Base-by-base conservation (phyloP, 2,888 invertebrate genomes). In the Branchipolynoe longqiensis region DNA sequence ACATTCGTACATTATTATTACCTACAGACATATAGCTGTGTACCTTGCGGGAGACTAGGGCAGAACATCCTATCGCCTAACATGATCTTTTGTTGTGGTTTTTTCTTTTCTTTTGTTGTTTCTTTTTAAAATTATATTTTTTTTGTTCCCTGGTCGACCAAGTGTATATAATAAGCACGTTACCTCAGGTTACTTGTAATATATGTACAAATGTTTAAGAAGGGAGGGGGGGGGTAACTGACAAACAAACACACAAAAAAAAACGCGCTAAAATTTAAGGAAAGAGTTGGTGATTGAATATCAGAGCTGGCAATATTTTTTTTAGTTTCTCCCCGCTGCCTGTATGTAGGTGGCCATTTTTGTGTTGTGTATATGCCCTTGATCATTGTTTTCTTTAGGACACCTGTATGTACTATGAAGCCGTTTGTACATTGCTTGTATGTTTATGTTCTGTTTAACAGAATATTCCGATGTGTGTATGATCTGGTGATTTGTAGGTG, bases 131-230 rank as follows among this genome's bases (percentile, higher is more conserved):
- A n/a, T n/a, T n/a, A n/a, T n/a, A n/a, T n/a, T n/a, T n/a, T n/a
- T n/a, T n/a, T n/a, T n/a, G n/a, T n/a, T n/a, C 48, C 78, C 78
- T 41, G 78, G 78, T 48, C 54, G 78, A 78, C 78, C 78, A 78
- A 78, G 28, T 78, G 78, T 78, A 78, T 48, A 78, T 78, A 78
- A 78, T 22, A 69, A 69, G 48, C 78, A 78, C 78, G 78, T 82
- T 82, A 82, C 82, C 82, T 82, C 82, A 82, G 82, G 82, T 82
- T 58, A 82, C 56, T 54, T 82, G 58, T 82, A 82, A 58, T 82
- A 82, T 82, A 82, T 82, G 82, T 82, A 82, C 82, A 82, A 58
- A 82, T 58, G 56, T 31, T 82, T n/a, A n/a, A n/a, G n/a, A n/a
- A n/a, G n/a, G n/a, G n/a, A n/a, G n/a, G n/a, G n/a, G n/a, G n/a